Conservation (phyloP, 1,140 invertebrate species). For the Drosophila busckii region DNA sequence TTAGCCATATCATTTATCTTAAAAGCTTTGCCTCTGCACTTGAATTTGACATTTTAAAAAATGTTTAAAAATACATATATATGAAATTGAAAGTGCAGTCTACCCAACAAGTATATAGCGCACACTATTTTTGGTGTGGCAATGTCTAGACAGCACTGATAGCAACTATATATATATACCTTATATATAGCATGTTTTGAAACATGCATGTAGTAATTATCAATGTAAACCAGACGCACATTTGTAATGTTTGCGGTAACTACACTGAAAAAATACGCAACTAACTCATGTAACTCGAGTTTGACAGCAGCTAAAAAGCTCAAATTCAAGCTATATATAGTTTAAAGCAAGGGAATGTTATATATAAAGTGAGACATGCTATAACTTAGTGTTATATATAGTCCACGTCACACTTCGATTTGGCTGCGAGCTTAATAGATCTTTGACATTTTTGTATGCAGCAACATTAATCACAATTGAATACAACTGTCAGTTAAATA, state of each 20-base stretch:
- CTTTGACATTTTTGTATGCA: slow-evolving; percentile 6
- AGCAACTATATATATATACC: slow-evolving; percentile 16
- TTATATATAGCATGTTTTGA: slow-evolving; percentile 11
- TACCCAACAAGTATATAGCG: slow-evolving; percentile 2
- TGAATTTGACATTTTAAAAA: slow-evolving; percentile 60
- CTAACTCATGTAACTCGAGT: slow-evolving; percentile 6
- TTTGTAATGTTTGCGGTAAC: slow-evolving; percentile 35
- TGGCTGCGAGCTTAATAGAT: not conserved
- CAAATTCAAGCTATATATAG: not conserved
- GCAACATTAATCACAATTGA: slow-evolving; percentile 19
- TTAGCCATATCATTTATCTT: no score
- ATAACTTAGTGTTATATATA: no score
- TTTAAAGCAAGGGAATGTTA: not conserved
- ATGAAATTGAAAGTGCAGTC: slow-evolving; percentile 15
- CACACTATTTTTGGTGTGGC: slow-evolving; percentile 55
- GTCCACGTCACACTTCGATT: no score
- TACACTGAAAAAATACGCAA: slow-evolving; percentile 27
- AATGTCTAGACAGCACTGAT: slow-evolving; percentile 43
- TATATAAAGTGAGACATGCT: not conserved
- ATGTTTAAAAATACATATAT: slow-evolving; percentile 42
- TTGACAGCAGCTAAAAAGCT: not conserved
- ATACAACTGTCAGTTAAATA: slow-evolving; percentile 14
- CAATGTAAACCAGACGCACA: slow-evolving; percentile 57
- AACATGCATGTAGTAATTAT: slow-evolving; percentile 34
- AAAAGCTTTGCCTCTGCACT: slow-evolving; percentile 35